Conservation (phyloP, 2,797 vertebrate genomes). For the Hoplostethus atlanticus region DNA sequence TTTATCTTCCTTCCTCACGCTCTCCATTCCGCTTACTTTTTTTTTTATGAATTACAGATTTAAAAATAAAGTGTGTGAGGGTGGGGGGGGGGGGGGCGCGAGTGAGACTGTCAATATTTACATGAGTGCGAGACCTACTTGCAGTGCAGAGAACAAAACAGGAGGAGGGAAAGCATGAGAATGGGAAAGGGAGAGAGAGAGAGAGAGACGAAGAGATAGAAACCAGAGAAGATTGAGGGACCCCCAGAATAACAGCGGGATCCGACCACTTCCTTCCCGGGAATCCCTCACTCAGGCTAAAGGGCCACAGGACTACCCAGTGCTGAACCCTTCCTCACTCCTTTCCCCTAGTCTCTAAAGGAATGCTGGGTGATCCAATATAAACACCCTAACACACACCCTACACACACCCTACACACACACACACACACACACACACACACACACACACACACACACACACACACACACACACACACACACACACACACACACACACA, state of each 20-base stretch:
- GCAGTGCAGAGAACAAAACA: conserved; percentile 53
- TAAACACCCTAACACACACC: conserved; percentile 66
- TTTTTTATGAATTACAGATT: conserved; percentile 40
- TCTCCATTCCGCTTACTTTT: conserved; percentile 24
- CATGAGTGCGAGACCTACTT: conserved; percentile 32
- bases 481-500: too few relatives aligned
- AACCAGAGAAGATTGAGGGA: conserved; percentile 69
- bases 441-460: too few relatives aligned
- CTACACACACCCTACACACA: not conserved
- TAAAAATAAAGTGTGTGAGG: conserved; percentile 54
- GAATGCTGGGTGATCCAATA: conserved; percentile 76
- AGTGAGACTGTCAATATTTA: conserved; percentile 64
- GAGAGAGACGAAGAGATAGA: conserved; percentile 54
- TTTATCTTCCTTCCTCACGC: conserved; percentile 52
- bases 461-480: too few relatives aligned
- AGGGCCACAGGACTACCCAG: conserved; percentile 75
- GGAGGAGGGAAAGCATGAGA: conserved; percentile 52
- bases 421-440: too few relatives aligned
- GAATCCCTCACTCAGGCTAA: conserved; percentile 81
- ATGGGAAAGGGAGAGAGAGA: conserved; percentile 46
- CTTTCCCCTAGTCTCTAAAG: conserved; percentile 57
- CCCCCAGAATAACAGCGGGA: conserved; percentile 80
- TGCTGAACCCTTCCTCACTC: conserved; percentile 62
- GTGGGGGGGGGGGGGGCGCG: conserved; percentile 9
- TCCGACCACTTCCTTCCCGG: conserved; percentile 83